Conservation (phyloP, 1,140 invertebrate genomes). For the Hyposmocoma kahamanoa region DNA sequence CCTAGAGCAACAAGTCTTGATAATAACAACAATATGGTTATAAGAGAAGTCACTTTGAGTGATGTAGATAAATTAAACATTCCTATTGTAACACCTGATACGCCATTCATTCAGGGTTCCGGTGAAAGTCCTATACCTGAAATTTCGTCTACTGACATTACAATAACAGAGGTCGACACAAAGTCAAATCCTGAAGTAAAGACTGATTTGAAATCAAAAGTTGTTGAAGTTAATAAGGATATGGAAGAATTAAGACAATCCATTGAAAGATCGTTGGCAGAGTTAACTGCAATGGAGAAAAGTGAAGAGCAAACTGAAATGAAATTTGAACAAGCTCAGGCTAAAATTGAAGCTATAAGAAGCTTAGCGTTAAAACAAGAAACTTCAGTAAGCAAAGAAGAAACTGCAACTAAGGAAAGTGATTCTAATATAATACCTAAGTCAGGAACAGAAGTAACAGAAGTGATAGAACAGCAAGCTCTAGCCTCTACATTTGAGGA, state of each 20-base stretch:
- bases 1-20: constrained; percentile 45
- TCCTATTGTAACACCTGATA: constrained; percentile 22
- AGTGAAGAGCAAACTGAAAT: constrained; percentile 33
- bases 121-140: constrained; percentile 33
- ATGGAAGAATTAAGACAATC: constrained; percentile 58
- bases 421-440: too few species aligned
- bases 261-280: constrained; percentile 60
- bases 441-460: too few species aligned
- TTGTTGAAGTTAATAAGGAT: constrained; percentile 56
- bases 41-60: constrained; percentile 37
- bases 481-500: too few species aligned
- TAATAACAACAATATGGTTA: constrained; percentile 48
- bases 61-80: constrained; percentile 31
- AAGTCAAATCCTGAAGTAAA: constrained; percentile 30
- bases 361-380: neutral
- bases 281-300: constrained; percentile 49
- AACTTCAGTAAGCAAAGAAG: constrained; percentile 3
- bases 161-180: constrained; percentile 14
- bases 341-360: constrained; percentile 11
- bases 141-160: neutral
- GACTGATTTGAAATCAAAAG: constrained; percentile 55
- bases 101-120: constrained; percentile 39
- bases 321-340: constrained; percentile 20
- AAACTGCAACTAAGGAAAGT: neutral
- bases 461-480: constrained; percentile 1